A percentile compares a stretch with the other conserved stretches of the same genome.
phyloP scores from a whole-genome alignment of 2,113 vertebrate species.

The Heptranchias perlo region DNA sequence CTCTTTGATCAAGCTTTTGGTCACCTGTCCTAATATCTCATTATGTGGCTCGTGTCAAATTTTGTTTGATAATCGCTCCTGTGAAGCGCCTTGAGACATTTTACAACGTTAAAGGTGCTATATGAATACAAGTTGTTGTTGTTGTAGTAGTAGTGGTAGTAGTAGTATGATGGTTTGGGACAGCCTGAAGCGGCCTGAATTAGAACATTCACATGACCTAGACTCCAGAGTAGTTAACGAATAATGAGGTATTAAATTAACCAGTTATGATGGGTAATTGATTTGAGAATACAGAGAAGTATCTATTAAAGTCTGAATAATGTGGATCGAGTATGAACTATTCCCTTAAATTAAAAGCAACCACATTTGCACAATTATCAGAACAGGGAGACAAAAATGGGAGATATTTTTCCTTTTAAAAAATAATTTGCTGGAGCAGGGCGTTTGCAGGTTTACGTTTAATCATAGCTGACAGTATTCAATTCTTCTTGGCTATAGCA shows the following conservation, averaged over 20 bases:
- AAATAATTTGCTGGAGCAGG: neutral
- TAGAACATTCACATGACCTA: neutral
- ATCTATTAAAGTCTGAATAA: neutral
- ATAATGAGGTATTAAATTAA: neutral
- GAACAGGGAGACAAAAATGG: neutral
- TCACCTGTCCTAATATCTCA: neutral
- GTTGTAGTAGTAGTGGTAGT: too few species aligned
- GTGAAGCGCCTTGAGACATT: neutral
- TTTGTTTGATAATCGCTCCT: neutral
- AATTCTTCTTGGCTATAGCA: constrained; percentile 9
- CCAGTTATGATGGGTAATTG: neutral
- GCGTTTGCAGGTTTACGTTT: neutral
- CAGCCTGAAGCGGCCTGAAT: neutral
- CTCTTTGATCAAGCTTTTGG: neutral
- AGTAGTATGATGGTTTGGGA: neutral
- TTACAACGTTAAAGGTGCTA: neutral
- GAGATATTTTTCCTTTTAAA: neutral
- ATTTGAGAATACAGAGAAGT: neutral
- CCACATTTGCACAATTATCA: neutral
- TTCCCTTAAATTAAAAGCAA: neutral
- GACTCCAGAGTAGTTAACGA: neutral
- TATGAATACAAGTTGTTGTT: neutral
- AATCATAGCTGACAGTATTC: neutral
- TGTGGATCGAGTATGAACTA: neutral
- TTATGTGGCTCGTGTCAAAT: neutral